Evolutionary conservation across 2,797 vertebrate species (phyloP).

Genomic region (Sebastes alutus): DNA sequence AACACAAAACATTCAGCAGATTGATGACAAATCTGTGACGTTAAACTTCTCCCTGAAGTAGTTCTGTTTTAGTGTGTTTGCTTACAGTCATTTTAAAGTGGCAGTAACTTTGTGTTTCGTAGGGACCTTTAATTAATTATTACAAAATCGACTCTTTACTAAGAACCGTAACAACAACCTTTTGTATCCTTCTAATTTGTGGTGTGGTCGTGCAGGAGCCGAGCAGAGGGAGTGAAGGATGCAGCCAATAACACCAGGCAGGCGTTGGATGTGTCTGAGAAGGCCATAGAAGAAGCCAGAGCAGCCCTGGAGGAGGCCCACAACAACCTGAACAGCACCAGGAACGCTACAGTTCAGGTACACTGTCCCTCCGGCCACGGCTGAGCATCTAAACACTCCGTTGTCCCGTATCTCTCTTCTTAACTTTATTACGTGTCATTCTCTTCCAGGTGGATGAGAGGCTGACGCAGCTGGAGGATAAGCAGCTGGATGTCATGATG

Average conservation of each 20-base stretch:
- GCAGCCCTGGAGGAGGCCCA: conserved; percentile 67
- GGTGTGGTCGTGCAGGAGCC: conserved; percentile 62
- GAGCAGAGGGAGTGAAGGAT: conserved; percentile 76
- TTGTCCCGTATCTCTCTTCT: background rate
- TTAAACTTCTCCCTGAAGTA: too few species aligned
- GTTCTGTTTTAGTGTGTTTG: background rate
- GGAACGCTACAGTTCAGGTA: conserved; percentile 73
- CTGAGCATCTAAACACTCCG: background rate
- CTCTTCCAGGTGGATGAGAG: conserved; percentile 73
- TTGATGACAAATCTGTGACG: too few species aligned
- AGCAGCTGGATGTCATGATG: conserved; percentile 80
- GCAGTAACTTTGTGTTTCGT: background rate
- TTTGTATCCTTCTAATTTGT: background rate
- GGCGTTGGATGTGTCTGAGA: conserved; percentile 67
- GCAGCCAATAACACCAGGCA: conserved; percentile 65
- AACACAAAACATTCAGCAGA: too few species aligned
- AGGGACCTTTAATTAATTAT: background rate
- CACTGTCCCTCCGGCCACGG: too few species aligned
- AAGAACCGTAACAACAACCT: background rate
- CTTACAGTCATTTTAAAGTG: background rate
- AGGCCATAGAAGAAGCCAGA: conserved; percentile 70
- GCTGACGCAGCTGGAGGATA: conserved; percentile 75
- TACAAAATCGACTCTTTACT: background rate
- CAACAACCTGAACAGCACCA: conserved; percentile 73
- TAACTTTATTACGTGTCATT: accelerated